These are phyloP conservation scores for Zele albiditarsus DNA, from an alignment of 2,888 invertebrate genomes.

Conservation along the genomic window DNA sequence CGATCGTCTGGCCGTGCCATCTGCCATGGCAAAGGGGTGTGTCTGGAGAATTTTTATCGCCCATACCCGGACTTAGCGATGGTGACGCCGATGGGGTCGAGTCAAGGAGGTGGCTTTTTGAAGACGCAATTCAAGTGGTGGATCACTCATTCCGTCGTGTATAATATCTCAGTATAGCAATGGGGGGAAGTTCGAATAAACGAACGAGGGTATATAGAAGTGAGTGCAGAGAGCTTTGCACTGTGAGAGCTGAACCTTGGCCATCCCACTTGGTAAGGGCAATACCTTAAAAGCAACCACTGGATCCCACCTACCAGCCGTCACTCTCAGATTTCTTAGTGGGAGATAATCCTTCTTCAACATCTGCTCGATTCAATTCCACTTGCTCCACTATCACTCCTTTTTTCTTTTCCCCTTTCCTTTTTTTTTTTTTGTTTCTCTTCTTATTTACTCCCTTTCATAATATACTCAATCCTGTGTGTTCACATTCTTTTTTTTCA, in stretches of 20 bases:
- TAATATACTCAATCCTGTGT: constrained; percentile 4
- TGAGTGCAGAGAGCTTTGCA: constrained; percentile 4
- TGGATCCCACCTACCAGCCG: constrained; percentile 43
- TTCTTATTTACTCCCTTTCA: constrained; percentile 40
- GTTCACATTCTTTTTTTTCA: constrained; percentile 3
- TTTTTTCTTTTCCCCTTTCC: constrained; percentile 15
- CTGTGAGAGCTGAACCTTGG: constrained; percentile 2
- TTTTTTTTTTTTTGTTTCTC: too few relatives aligned
- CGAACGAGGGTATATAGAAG: constrained; percentile 11
- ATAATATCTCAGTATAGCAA: constrained; percentile 38
- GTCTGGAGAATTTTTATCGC: constrained; percentile 41
- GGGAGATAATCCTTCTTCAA: constrained; percentile 68
- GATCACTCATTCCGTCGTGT: constrained; percentile 46
- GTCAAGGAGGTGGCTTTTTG: constrained; percentile 40
- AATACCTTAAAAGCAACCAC: constrained; percentile 67
- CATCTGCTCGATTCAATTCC: constrained; percentile 54
- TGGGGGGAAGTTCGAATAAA: constrained; percentile 15
- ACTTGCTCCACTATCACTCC: constrained; percentile 20
- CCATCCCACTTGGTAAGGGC: constrained; percentile 53
- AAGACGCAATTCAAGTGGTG: constrained; percentile 32
- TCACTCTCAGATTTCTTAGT: constrained; percentile 65
- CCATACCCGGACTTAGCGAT: constrained; percentile 12
- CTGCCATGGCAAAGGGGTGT: constrained; percentile 40
- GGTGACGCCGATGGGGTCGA: constrained; percentile 34
- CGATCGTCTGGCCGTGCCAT: constrained; percentile 45